Evolutionary conservation across 2,888 invertebrate species (phyloP).

Genomic region (Agriopis leucophaearia): DNA sequence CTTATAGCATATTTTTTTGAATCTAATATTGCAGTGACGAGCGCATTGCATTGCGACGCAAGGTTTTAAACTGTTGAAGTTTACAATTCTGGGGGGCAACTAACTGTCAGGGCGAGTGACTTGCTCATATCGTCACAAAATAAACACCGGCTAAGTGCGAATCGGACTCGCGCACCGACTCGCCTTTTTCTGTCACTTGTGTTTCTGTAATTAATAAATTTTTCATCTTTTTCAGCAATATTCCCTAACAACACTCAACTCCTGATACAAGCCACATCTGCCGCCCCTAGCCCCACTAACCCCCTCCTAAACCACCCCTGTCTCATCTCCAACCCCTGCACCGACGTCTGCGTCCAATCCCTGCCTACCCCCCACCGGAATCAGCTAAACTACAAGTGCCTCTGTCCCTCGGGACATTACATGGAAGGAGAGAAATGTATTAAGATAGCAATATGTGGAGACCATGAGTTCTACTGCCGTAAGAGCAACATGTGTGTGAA

Average conservation of each 20-base stretch:
- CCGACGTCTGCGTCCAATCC: conserved; percentile 90
- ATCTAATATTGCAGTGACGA: too few species aligned
- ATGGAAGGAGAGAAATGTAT: conserved; percentile 86
- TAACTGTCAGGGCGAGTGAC: too few species aligned
- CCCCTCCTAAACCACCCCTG: conserved; percentile 85
- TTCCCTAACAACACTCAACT: conserved; percentile 78
- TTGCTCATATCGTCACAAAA: too few species aligned
- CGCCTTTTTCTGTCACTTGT: neutral
- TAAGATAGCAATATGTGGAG: conserved; percentile 80
- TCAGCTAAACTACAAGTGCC: conserved; percentile 68
- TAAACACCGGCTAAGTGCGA: too few species aligned
- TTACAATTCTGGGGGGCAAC: too few species aligned
- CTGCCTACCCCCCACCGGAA: conserved; percentile 46
- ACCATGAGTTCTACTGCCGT: conserved; percentile 75
- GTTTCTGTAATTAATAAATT: neutral
- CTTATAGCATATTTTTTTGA: too few species aligned
- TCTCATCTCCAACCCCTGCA: conserved; percentile 88
- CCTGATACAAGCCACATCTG: conserved; percentile 61
- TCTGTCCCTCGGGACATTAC: conserved; percentile 90
- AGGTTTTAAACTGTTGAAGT: too few species aligned
- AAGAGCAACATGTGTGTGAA: conserved; percentile 78
- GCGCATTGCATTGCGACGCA: too few species aligned
- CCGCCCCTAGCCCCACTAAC: conserved; percentile 48
- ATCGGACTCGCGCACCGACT: neutral
- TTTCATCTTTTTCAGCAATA: conserved; percentile 72